phyloP scores from a whole-genome alignment of 35 echinoderm and acorn worm species.

The Lytechinus variegatus region DNA sequence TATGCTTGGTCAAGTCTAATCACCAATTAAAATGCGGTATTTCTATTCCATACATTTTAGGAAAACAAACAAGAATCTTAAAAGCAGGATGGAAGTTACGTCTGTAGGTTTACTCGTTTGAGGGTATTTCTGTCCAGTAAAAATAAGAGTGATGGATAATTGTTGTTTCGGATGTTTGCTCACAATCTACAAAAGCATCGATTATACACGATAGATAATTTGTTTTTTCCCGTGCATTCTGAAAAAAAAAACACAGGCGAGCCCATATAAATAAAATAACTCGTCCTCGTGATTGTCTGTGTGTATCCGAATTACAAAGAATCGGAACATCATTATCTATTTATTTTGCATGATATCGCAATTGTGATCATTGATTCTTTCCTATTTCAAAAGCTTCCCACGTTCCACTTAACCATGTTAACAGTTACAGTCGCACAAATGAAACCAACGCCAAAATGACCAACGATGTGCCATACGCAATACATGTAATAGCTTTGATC shows the following conservation, averaged over 20 bases:
- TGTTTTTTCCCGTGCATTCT: too few species aligned
- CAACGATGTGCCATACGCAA: too few species aligned
- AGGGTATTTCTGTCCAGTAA: neutral
- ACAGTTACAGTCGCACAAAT: too few species aligned
- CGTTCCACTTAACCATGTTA: neutral
- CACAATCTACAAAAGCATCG: too few species aligned
- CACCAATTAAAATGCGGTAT: neutral
- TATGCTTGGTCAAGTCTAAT: neutral
- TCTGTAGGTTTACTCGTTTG: neutral
- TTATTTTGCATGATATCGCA: neutral
- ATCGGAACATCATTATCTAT: neutral
- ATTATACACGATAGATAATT: too few species aligned
- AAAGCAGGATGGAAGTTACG: neutral
- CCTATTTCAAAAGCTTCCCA: neutral
- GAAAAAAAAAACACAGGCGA: too few species aligned
- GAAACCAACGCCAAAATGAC: too few species aligned
- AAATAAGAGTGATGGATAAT: too few species aligned
- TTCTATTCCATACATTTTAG: neutral
- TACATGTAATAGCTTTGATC: too few species aligned
- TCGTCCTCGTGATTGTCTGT: neutral
- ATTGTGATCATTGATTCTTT: too few species aligned
- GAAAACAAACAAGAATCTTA: neutral
- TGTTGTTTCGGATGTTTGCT: too few species aligned
- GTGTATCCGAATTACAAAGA: neutral
- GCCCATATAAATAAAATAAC: neutral